Conservation (phyloP, 2,113 vertebrate genomes). For the Perognathus longimembris region DNA sequence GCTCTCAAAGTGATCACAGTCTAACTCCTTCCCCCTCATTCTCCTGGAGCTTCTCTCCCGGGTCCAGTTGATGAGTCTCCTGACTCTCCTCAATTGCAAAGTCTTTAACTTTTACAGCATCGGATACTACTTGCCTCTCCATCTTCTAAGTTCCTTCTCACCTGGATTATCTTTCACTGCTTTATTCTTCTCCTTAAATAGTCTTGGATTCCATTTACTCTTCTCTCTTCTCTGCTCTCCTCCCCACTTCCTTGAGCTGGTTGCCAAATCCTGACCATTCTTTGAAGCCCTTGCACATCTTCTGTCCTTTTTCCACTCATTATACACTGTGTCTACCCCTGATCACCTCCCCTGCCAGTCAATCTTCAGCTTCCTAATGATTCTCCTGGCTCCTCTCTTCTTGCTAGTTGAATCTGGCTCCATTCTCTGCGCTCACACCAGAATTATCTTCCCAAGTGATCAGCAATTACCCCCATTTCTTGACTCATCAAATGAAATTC, state of each 20-base stretch:
- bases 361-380: too few relatives aligned
- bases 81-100: background rate
- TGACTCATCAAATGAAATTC: background rate
- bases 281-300: background rate
- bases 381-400: background rate
- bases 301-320: background rate
- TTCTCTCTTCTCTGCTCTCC: background rate
- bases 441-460: background rate
- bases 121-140: background rate
- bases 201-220: background rate
- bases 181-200: background rate
- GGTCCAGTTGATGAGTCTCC: background rate
- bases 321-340: background rate
- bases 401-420: background rate
- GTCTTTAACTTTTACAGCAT: background rate
- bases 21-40: background rate
- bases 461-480: background rate
- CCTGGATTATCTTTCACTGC: background rate
- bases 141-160: background rate
- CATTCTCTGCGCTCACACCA: background rate
- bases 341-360: background rate
- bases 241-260: background rate
- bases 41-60: background rate
- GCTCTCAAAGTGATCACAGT: background rate
- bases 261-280: slow-evolving; percentile 7